Base-by-base conservation (phyloP, 1,140 invertebrate genomes). In the Lasioglossum albipes region DNA sequence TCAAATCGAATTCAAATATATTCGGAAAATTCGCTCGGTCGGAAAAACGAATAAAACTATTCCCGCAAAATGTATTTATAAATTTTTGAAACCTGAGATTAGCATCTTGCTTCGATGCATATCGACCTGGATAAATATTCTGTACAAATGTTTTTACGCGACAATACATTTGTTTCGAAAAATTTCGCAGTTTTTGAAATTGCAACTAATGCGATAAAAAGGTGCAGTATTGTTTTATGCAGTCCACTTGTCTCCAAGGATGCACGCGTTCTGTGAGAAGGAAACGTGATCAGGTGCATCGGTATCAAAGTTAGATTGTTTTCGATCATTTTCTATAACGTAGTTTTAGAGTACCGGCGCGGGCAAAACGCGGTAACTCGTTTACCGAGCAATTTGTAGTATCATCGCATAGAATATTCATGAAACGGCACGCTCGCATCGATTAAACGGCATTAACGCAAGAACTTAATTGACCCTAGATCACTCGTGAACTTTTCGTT, bases 371-470 rank as follows among this genome's bases (percentile, higher is more conserved):
- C 18, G 2, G 52, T 3, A 27, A 12, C 66, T 42, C 9, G 2
- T 68, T 81, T 76, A 49, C 79, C 57, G 27, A 81, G 45, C 66
- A 76, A 76, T 81, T 81, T 59, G 67, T 36, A 71, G 36, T 20
- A 31, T 18, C 69, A 49, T 22, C 42, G 18, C 57, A n/a, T 57
- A 65, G 66, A 81, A 81, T 81, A 81, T 81, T 77, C 79, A 76
- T 64, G 20, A 22, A 9, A 27, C 10, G 22, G 59, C 22, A 62
- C 27, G 61, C 22, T 41, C 45, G 45, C 41, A 12, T 75, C n/a
- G 54, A 54, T 57, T 64, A 75, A 31, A 54, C 42, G 22, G 13
- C 57, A 62, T 45, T 36, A 62, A 62, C 61, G 31, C 61, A n/a
- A 27, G 61, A 62, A 27, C 61, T 27, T 62, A 62, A 62, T 62